Conservation (phyloP, 2,888 invertebrate genomes). For the Netelia inedita region DNA sequence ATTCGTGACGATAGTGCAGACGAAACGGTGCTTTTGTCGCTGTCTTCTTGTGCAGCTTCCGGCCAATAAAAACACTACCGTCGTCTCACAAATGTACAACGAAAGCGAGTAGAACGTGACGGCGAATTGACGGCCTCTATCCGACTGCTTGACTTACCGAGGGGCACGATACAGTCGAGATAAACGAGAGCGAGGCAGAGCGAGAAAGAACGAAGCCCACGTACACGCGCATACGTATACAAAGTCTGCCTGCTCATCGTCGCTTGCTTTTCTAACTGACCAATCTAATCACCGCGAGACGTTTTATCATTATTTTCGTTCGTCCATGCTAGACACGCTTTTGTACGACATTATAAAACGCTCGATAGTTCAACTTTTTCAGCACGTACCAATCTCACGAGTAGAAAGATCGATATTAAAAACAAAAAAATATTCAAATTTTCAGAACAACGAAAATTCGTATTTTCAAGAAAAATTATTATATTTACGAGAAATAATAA, state of each 20-base stretch:
- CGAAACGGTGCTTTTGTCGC: neutral
- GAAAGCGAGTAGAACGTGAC: constrained; percentile 51
- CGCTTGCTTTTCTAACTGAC: constrained; percentile 36
- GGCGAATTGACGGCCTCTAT: constrained; percentile 52
- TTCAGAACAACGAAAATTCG: neutral
- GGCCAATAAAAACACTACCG: constrained; percentile 66
- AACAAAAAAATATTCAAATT: neutral
- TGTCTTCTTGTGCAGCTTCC: constrained; percentile 59
- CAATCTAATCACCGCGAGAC: constrained; percentile 62
- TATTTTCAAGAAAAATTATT: too few species aligned
- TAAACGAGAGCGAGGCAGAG: constrained; percentile 48
- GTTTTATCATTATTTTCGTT: constrained; percentile 58
- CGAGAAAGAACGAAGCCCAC: constrained; percentile 16
- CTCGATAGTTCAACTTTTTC: neutral
- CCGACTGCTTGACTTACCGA: constrained; percentile 43
- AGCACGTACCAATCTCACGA: neutral
- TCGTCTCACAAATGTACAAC: constrained; percentile 52
- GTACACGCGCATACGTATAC: constrained; percentile 11
- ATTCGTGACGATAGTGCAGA: constrained; percentile 15
- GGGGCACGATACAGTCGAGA: constrained; percentile 48
- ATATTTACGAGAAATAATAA: too few species aligned
- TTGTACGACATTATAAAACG: constrained; percentile 4
- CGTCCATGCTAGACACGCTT: constrained; percentile 31
- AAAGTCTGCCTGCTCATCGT: constrained; percentile 30
- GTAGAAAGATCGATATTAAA: neutral